Evolutionary conservation across 2,888 invertebrate species (phyloP), one percentile per base, ranked within the genome.

Genomic region (Drosophila nigricruria): DNA sequence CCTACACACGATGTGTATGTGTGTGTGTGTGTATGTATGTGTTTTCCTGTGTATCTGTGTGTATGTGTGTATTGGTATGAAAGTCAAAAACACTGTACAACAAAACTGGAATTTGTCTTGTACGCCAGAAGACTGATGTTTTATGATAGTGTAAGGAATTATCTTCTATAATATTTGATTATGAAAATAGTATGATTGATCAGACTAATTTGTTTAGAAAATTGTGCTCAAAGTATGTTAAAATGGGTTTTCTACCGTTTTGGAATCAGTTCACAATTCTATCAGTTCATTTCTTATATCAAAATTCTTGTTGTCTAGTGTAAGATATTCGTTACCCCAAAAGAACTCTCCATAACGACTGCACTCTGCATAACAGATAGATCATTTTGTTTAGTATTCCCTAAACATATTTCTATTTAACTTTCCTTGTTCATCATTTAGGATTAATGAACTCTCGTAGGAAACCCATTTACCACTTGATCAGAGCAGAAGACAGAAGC

Each of bases 1-100:
- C 87, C 83, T 77, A 87, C 83, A 79, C 57, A 3, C 6, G 2
- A 27, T 18, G 10, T 47, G 47, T 1, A 2, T 18, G 20, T 10
- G 3, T 23, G n/a, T 25, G 23, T 23, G 23, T 23, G 2, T 40
- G 27, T 16, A 4, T 8, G 12, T 5, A 2, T 27, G 4, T 10
- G 8, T 49, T 5, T 45, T 5, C 16, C 0, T n/a, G 47, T 10
- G 12, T 18, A 0, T 34, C 4, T 5, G 14, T 40, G 54, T 40
- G 12, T 18, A 0, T 34, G 8, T 5, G 14, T 40, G 54, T 40
- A 12, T 9, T n/a, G 30, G 14, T n/a, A 12, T 23, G 20, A 25
- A n/a, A 25, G 34, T 40, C 23, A 36, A 52, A 5, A 47, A 27
- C 32, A 49, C 49, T 49, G 30, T 14, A 20, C 30, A 20, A 49